Conservation (phyloP, 2,888 invertebrate species). For the Augiades crinisus region DNA sequence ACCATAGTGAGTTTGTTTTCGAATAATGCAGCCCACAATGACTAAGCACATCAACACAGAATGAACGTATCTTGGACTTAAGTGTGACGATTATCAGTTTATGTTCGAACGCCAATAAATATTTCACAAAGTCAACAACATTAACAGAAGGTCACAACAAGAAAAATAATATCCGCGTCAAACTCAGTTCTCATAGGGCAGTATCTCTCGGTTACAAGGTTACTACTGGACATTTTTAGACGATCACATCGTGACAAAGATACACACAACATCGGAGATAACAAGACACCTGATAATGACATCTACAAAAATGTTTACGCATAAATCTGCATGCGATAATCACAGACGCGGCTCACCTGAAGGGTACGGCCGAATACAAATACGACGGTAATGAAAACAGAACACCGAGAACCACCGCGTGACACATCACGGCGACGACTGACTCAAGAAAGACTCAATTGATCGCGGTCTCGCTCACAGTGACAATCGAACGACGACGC, state of each 20-base stretch:
- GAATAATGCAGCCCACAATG: not conserved
- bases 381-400: conserved; percentile 70
- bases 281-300: not conserved
- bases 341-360: conserved; percentile 58
- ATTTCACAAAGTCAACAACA: conserved; percentile 1
- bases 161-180: not conserved
- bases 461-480: too few relatives aligned
- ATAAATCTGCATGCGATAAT: conserved; percentile 16
- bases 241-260: too few relatives aligned
- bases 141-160: not conserved
- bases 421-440: conserved; percentile 61
- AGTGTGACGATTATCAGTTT: not conserved
- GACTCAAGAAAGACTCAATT: too few relatives aligned
- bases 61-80: too few relatives aligned
- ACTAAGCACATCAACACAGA: too few relatives aligned
- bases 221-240: too few relatives aligned
- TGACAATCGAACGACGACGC: too few relatives aligned
- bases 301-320: conserved; percentile 6
- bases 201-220: too few relatives aligned
- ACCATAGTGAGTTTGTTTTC: too few relatives aligned
- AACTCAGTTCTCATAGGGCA: too few relatives aligned
- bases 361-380: conserved; percentile 68
- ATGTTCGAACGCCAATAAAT: not conserved
- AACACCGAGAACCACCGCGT: conserved; percentile 71
- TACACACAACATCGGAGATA: too few relatives aligned